phyloP scores from a whole-genome alignment of 2,888 invertebrate species.

The Lordiphosa andalusiaca region DNA sequence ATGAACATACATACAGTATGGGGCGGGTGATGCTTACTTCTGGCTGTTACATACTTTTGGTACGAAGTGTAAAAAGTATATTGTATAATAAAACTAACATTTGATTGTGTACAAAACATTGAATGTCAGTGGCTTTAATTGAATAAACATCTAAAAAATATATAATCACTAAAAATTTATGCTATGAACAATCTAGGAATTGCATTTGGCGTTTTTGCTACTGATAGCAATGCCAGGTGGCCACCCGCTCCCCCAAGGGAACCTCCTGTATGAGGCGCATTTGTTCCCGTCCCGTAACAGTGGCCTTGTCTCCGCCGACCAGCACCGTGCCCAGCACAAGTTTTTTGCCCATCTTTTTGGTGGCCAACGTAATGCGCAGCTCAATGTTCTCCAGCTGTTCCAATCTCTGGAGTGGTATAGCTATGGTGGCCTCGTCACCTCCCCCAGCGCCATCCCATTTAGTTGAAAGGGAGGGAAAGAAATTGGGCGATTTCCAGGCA shows the following conservation, averaged over 20 bases:
- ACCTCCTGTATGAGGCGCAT: conserved; percentile 66
- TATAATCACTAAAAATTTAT: too few species aligned
- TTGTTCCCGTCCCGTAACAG: conserved; percentile 72
- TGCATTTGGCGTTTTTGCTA: conserved; percentile 34
- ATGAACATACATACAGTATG: too few species aligned
- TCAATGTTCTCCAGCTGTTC: conserved; percentile 74
- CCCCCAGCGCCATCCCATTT: conserved; percentile 83
- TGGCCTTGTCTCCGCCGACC: conserved; percentile 54
- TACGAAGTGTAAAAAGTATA: too few species aligned
- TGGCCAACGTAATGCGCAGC: conserved; percentile 78
- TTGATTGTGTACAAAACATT: too few species aligned
- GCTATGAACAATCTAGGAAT: not conserved
- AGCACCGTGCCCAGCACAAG: conserved; percentile 78
- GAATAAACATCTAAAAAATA: too few species aligned
- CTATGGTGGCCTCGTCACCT: conserved; percentile 78
- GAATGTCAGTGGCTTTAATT: too few species aligned
- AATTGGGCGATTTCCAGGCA: conserved; percentile 88
- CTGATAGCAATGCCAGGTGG: conserved; percentile 79
- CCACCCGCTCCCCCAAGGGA: conserved; percentile 70
- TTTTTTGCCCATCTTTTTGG: conserved; percentile 80
- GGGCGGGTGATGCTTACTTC: too few species aligned
- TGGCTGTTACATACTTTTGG: too few species aligned
- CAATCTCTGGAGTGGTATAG: conserved; percentile 70
- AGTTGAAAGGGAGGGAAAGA: conserved; percentile 88
- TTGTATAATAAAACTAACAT: too few species aligned